A percentile compares a stretch with the other conserved stretches of the same genome.
Conservation (phyloP, 2,113 vertebrate species). For the Chinchilla lanigera region DNA sequence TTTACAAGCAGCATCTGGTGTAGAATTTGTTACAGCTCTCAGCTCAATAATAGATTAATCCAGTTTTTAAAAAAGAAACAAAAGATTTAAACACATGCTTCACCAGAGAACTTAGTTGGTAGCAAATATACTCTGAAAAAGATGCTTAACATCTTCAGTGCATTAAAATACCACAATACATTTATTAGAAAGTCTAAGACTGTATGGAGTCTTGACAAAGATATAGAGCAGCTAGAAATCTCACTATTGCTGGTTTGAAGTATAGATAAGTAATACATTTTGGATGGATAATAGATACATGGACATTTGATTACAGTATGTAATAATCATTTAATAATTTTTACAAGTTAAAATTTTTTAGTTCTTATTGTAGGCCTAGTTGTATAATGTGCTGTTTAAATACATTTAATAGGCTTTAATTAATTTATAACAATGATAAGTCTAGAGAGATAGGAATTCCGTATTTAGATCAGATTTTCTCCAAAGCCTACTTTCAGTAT, state of each 20-base stretch:
- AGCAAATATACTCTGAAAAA: neutral
- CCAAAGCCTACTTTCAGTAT: neutral
- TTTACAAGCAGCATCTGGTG: neutral
- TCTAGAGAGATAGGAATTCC: neutral
- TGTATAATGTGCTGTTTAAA: neutral
- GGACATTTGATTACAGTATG: neutral
- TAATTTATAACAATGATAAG: neutral
- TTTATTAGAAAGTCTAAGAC: neutral
- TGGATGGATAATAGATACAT: neutral
- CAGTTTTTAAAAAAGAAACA: neutral
- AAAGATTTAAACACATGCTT: neutral
- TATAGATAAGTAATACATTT: neutral
- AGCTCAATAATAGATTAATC: neutral
- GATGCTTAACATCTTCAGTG: neutral
- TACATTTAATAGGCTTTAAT: slow-evolving; percentile 30
- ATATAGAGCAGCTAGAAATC: neutral
- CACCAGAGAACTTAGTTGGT: neutral
- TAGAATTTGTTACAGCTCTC: neutral
- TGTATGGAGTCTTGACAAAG: neutral
- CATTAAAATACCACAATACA: neutral
- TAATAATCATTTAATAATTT: slow-evolving; percentile 37
- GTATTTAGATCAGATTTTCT: neutral
- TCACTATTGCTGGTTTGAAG: neutral
- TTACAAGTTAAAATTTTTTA: slow-evolving; percentile 12
- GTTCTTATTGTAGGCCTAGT: neutral